These are phyloP conservation scores for Lochmaea capreae DNA, from an alignment of 2,888 invertebrate species.

Conservation along the genomic window DNA sequence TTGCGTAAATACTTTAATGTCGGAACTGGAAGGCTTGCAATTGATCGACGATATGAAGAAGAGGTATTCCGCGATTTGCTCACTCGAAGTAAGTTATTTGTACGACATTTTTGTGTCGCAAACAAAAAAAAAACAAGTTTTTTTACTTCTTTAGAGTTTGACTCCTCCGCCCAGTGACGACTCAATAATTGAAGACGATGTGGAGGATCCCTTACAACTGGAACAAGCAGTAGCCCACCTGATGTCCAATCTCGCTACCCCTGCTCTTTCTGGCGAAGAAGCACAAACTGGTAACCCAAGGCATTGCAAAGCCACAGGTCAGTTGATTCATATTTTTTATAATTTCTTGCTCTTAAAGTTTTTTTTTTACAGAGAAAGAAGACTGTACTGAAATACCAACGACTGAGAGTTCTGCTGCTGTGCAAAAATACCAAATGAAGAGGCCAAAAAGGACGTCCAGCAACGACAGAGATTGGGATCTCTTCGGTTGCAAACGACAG, in stretches of 20 bases:
- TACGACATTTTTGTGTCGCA: background rate
- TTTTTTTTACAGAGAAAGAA: slow-evolving; percentile 55
- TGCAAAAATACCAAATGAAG: slow-evolving; percentile 20
- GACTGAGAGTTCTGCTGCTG: slow-evolving; percentile 18
- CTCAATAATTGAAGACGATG: slow-evolving; percentile 64
- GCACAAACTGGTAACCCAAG: slow-evolving; percentile 48
- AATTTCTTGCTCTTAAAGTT: background rate
- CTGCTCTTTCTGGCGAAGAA: slow-evolving; percentile 52
- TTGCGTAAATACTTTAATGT: slow-evolving; percentile 84
- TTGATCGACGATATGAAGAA: slow-evolving; percentile 84
- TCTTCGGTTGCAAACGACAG: slow-evolving; percentile 22
- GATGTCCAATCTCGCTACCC: slow-evolving; percentile 69
- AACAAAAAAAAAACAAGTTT: background rate
- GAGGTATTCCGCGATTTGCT: slow-evolving; percentile 77
- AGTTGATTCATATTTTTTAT: background rate
- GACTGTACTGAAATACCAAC: slow-evolving; percentile 55
- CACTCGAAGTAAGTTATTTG: slow-evolving; percentile 38
- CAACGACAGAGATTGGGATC: slow-evolving; percentile 14
- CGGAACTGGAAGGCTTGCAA: slow-evolving; percentile 78
- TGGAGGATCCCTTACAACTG: slow-evolving; percentile 78
- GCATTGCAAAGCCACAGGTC: slow-evolving; percentile 38
- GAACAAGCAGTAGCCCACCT: slow-evolving; percentile 80
- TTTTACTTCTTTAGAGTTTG: slow-evolving; percentile 6
- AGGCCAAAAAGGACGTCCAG: slow-evolving; percentile 27
- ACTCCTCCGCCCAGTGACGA: slow-evolving; percentile 41